Evolutionary conservation across 2,797 vertebrate species (phyloP), one percentile per base, ranked within the genome.

Genomic region (Falco cherrug): DNA sequence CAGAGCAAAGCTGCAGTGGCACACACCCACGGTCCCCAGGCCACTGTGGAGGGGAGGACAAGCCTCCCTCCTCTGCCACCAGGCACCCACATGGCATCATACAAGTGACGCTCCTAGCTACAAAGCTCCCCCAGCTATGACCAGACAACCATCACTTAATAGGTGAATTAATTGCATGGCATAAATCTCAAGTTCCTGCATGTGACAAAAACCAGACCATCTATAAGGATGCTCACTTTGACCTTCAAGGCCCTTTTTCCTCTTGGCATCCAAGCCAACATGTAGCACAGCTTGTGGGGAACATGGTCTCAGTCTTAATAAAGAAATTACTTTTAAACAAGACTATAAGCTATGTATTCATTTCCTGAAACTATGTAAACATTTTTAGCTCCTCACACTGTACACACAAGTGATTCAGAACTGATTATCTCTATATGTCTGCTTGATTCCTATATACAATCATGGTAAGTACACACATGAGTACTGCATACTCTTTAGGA

Each of bases 21-120:
- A n/a, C 61, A 64, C 65, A 29, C 29, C 35, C 1, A 0, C 0
- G 3, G n/a, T 28, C 19, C 37, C 54, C 1, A 0, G 61, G 28
- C 48, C 29, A 41, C 41, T 41, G 41, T 1, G 41, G 50, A 45
- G 43, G 13, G 33, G 13, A 45, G 29, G 26, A 67, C 15, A 5
- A 63, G 11, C 21, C 5, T 31, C 43, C 14, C 56, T 41, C 31
- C 48, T 14, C 77, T 16, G 18, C 22, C 53, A n/a, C 29, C 13
- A 31, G 33, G 16, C 31, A 57, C 25, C 39, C 1, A 1, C 33
- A 9, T 33, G 9, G 26, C 12, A 3, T 33, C 73, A 56, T 48
- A 39, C 16, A 25, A 48, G 13, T 5, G 15, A 31, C 13, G 7
- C 31, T 51, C 41, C 33, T 35, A 33, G 37, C 22, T 17, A 37